A percentile compares a stretch with the other conserved stretches of the same genome.
phyloP scores from a whole-genome alignment of 2,888 invertebrate species.

The Metellina segmentata region DNA sequence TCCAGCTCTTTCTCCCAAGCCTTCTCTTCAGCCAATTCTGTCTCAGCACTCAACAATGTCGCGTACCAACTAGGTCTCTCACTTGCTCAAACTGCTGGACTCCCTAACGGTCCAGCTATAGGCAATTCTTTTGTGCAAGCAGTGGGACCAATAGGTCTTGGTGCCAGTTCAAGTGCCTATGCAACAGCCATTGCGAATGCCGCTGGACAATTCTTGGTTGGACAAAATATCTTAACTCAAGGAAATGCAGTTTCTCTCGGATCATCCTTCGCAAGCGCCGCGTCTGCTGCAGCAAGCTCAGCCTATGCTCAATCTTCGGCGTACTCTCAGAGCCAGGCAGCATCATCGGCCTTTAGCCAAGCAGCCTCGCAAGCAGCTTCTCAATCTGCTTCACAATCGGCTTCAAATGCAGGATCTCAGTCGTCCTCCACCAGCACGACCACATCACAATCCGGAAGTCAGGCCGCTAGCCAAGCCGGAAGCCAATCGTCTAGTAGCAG shows the following conservation, averaged over 20 bases:
- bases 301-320: not conserved
- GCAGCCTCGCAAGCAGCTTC: slow-evolving; percentile 1
- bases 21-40: slow-evolving; percentile 31
- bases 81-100: not conserved
- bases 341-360: too few species aligned
- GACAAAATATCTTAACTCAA: not conserved
- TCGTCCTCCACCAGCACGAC: not conserved
- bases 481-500: not conserved
- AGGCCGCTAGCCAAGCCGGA: not conserved
- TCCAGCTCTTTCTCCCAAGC: slow-evolving; percentile 35
- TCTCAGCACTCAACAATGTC: not conserved
- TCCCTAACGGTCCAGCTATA: not conserved
- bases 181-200: slow-evolving; percentile 28
- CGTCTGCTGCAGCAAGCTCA: not conserved
- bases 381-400: not conserved
- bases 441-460: too few species aligned
- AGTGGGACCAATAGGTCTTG: not conserved
- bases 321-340: not conserved
- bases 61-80: slow-evolving; percentile 2
- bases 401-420: too few species aligned
- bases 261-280: slow-evolving; percentile 17
- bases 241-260: slow-evolving; percentile 14
- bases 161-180: slow-evolving; percentile 36
- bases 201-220: not conserved
- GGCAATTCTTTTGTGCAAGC: slow-evolving; percentile 8